Evolutionary conservation across 2,113 vertebrate species (phyloP), one percentile per base, ranked within the genome.

Genomic region (Brachyhypopomus gauderio): DNA sequence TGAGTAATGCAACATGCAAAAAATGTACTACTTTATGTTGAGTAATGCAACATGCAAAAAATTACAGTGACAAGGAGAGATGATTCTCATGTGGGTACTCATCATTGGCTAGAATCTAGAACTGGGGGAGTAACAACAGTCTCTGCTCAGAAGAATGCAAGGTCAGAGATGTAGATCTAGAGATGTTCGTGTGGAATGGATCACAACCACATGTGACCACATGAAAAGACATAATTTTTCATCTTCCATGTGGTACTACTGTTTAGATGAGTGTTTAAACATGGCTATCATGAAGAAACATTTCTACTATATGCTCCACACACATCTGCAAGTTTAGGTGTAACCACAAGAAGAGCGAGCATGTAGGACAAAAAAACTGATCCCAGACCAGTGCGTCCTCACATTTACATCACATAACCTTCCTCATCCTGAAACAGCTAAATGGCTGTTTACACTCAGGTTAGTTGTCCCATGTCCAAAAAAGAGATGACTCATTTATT

Each of bases 401-500:
- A 45, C 27, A 64, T 30, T 16, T 27, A 3, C 60, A 16, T 34
- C 63, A 34, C 64, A 36, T 36, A 36, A n/a, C 16, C 17, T n/a
- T 41, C 20, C 3, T 41, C 41, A 55, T 45, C 14, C n/a, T 41
- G 34, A 67, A 30, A 67, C 20, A 36, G 17, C 14, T 45, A 12
- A 3, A 41, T 11, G n/a, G 64, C 30, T 67, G 22, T 59, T 74
- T 14, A 22, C 22, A n/a, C 58, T 79, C 9, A 30, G 69, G 34
- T 14, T 58, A 58, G 20, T 74, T 34, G 52, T 55, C 45, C 36
- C 52, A 36, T 36, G 59, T 72, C 55, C 52, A 23, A n/a, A 55
- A 30, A 67, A 77, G 55, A 66, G 45, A 72, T 34, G 1, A 66
- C 20, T 66, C 63, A 59, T 85, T 82, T 27, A 74, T 77, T 60